Conservation (phyloP, 2,113 vertebrate genomes). For the Ptyas mucosa region DNA sequence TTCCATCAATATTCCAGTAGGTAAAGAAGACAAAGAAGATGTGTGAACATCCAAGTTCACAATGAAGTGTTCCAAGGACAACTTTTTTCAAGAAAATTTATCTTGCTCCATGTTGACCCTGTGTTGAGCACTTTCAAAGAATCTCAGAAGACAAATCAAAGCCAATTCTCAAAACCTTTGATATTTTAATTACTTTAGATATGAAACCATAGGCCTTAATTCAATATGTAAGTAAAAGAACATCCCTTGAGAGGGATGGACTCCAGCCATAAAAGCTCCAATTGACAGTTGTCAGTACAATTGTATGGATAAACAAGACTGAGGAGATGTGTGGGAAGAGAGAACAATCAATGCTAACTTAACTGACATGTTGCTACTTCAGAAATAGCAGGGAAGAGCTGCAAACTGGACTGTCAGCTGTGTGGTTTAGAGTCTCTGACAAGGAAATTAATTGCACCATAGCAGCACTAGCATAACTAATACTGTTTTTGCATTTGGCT, state of each 20-base stretch:
- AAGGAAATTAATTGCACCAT: slow-evolving; percentile 10
- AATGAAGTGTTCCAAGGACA: not conserved
- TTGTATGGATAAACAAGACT: not conserved
- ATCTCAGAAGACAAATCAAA: not conserved
- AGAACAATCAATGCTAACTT: not conserved
- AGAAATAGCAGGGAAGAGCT: not conserved
- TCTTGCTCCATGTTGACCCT: not conserved
- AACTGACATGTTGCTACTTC: not conserved
- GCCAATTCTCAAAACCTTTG: not conserved
- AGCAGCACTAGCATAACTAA: not conserved
- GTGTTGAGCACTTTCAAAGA: not conserved
- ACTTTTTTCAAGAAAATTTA: not conserved
- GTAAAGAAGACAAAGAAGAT: not conserved
- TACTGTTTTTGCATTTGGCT: not conserved
- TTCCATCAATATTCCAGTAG: not conserved
- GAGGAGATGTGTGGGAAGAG: not conserved
- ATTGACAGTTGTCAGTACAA: slow-evolving; percentile 13
- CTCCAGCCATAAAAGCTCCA: not conserved
- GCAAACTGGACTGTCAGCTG: not conserved
- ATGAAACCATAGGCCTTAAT: not conserved
- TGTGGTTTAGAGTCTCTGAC: not conserved
- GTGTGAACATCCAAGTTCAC: not conserved
- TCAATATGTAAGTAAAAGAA: not conserved
- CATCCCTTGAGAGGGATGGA: not conserved
- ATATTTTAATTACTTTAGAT: not conserved